Base-by-base conservation (phyloP, 2,797 vertebrate genomes). In the Rachycentron canadum region DNA sequence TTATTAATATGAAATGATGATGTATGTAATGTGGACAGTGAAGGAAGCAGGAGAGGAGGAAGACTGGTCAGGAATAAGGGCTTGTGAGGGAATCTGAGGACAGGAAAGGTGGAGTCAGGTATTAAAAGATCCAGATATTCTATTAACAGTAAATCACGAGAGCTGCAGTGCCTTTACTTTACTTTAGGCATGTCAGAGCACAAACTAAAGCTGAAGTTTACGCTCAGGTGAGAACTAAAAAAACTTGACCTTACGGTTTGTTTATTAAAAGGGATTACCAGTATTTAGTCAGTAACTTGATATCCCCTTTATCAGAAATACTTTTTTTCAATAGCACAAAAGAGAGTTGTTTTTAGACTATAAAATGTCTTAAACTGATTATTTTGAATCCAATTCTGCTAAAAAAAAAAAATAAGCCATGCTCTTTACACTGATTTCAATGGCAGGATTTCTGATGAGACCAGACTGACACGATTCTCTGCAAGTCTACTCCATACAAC, bases 401-500 rank as follows among this genome's bases (percentile, higher is more conserved):
- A 19, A 62, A 66, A 12, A 12, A 36, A 59, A 49, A 34, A 78
- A 73, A 69, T 47, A 70, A 79, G 26, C 50, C 25, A 21, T 50
- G 26, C n/a, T 57, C 61, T 73, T 76, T 38, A 62, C 45, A 84
- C 50, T 70, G 36, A 79, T 63, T 73, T 76, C 49, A 83, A 40
- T 56, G 74, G 56, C 47, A 64, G 79, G 81, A 86, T 74, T 83
- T 88, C 71, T 82, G 83, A 89, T 88, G 69, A 75, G 64, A 81
- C 61, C 67, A 82, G 88, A 91, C 70, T 84, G 87, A 91, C 87
- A 85, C 26, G 47, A 85, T 70, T 68, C 78, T 77, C 79, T 26
- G 83, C 78, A 90, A 92, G 89, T 91, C 88, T 77, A 88, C 90
- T 91, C 88, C 76, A 73, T 67, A 91, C 88, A 92, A 90, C 90